A percentile compares a stretch with the other conserved stretches of the same genome.
These are phyloP conservation scores for Pachycephus smyrnensis DNA, from an alignment of 2,888 invertebrate genomes.

Conservation along the genomic window DNA sequence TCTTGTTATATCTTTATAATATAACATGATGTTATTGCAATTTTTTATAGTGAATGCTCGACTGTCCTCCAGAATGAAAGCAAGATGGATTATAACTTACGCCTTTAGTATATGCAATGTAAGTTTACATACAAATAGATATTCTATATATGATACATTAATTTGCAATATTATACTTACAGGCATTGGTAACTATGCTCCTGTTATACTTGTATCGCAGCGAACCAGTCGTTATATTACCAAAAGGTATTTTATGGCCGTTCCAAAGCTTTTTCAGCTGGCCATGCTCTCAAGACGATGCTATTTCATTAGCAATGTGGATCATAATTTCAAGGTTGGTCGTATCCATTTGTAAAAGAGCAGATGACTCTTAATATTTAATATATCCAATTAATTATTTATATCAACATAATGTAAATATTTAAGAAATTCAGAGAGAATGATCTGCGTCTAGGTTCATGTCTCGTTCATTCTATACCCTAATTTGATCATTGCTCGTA, in stretches of 20 bases:
- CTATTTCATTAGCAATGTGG: slow-evolving; percentile 58
- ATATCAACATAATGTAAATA: too few species aligned
- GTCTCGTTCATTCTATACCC: too few species aligned
- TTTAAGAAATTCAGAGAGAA: too few species aligned
- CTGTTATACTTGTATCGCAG: slow-evolving; percentile 49
- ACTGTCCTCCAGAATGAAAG: slow-evolving; percentile 37
- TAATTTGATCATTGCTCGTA: too few species aligned
- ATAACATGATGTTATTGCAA: background rate
- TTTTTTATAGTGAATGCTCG: slow-evolving; percentile 38
- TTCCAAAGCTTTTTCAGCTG: slow-evolving; percentile 54
- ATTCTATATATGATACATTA: background rate
- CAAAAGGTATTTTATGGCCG: slow-evolving; percentile 54
- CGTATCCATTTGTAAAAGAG: slow-evolving; percentile 20
- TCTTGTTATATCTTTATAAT: background rate
- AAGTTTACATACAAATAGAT: slow-evolving; percentile 33
- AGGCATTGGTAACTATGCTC: slow-evolving; percentile 42
- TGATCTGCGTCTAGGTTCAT: too few species aligned
- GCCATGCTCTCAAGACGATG: slow-evolving; percentile 51
- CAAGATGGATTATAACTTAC: slow-evolving; percentile 39
- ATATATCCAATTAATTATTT: too few species aligned
- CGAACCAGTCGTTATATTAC: slow-evolving; percentile 52
- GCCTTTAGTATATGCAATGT: slow-evolving; percentile 49
- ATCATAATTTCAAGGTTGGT: slow-evolving; percentile 44
- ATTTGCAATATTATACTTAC: slow-evolving; percentile 23
- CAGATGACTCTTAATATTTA: too few species aligned